These are phyloP conservation scores for Albula glossodonta DNA, from an alignment of 2,113 vertebrate species.

Conservation along the genomic window DNA sequence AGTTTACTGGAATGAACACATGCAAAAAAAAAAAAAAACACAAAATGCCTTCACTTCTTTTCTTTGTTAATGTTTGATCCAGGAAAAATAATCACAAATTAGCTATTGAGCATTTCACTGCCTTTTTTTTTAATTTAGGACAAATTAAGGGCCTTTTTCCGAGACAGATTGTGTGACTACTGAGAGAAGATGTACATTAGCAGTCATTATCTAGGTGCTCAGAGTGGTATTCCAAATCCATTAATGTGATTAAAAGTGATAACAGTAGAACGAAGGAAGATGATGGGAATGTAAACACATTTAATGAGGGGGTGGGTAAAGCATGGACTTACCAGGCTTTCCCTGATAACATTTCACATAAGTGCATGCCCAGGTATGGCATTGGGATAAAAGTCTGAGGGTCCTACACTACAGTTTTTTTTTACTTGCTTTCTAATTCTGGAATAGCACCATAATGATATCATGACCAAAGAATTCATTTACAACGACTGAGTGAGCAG, in stretches of 20 bases:
- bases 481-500: not conserved
- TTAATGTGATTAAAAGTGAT: constrained; percentile 58
- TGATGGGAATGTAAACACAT: constrained; percentile 23
- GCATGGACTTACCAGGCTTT: constrained; percentile 12
- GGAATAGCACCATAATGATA: not conserved
- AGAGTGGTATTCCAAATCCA: constrained; percentile 62
- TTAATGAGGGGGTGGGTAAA: constrained; percentile 24
- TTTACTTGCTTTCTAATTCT: not conserved
- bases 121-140: not conserved
- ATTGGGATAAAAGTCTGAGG: constrained; percentile 7
- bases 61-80: not conserved
- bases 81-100: constrained; percentile 4
- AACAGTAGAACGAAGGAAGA: constrained; percentile 16
- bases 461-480: not conserved
- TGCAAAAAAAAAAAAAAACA: not conserved
- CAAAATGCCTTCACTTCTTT: not conserved
- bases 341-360: constrained; percentile 17
- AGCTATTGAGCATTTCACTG: not conserved
- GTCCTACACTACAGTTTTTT: not conserved
- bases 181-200: constrained; percentile 58
- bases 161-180: constrained; percentile 48
- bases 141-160: constrained; percentile 18
- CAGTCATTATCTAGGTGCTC: constrained; percentile 57
- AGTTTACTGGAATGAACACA: not conserved
- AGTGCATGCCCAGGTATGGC: not conserved